Evolutionary conservation across 2,888 invertebrate species (phyloP).

Genomic region (Standfussiana lucernea): DNA sequence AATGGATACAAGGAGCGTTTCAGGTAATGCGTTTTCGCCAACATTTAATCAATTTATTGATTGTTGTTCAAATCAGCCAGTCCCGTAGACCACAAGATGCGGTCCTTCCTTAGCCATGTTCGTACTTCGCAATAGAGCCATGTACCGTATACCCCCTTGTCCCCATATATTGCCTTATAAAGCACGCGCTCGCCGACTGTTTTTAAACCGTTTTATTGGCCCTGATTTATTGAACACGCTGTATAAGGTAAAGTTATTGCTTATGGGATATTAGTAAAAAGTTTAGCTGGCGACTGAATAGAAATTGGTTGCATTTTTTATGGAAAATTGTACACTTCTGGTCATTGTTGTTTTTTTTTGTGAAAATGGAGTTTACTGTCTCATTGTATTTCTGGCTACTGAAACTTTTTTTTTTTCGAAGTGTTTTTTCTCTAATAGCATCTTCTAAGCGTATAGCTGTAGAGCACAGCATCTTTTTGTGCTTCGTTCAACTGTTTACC

Average conservation of each 20-base stretch:
- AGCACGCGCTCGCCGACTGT: slow-evolving; percentile 57
- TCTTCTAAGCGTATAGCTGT: neutral
- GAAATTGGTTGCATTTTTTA: slow-evolving; percentile 26
- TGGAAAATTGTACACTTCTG: slow-evolving; percentile 15
- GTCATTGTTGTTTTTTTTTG: slow-evolving; percentile 11
- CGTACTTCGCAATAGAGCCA: slow-evolving; percentile 55
- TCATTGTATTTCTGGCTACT: neutral
- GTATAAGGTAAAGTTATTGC: slow-evolving; percentile 63
- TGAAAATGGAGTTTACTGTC: neutral
- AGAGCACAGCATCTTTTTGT: neutral
- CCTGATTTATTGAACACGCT: slow-evolving; percentile 61
- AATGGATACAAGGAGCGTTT: neutral
- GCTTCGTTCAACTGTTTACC: neutral
- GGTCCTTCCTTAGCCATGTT: slow-evolving; percentile 45
- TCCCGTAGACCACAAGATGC: slow-evolving; percentile 40
- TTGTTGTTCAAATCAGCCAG: slow-evolving; percentile 32
- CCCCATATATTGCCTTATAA: slow-evolving; percentile 62
- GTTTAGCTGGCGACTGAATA: slow-evolving; percentile 43
- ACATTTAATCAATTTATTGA: neutral
- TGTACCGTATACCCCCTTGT: slow-evolving; percentile 59
- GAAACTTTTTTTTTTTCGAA: neutral
- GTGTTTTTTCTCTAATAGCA: neutral
- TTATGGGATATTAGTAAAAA: slow-evolving; percentile 60
- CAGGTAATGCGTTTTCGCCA: neutral
- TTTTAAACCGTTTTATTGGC: slow-evolving; percentile 63